Evolutionary conservation across 2,888 invertebrate species (phyloP).

Genomic region (Trilocha varians): DNA sequence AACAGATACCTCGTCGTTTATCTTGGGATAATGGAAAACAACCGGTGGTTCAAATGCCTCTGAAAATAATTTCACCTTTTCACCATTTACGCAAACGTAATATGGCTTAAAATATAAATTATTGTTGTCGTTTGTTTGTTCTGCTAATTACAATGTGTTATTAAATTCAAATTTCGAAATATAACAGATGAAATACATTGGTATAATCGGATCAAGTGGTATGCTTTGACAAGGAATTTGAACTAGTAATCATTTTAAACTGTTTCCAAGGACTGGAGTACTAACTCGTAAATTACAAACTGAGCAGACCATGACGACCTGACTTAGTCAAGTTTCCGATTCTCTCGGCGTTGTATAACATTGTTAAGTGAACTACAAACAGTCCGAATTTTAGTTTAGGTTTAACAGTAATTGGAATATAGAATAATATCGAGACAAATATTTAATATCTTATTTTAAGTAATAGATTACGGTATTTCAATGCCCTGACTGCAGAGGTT

Average conservation of each 20-base stretch:
- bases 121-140: slow-evolving; percentile 5
- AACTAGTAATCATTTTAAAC: slow-evolving; percentile 34
- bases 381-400: no score
- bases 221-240: no score
- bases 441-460: no score
- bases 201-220: no score
- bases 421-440: no score
- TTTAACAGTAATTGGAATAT: no score
- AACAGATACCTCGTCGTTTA: slow-evolving; percentile 46
- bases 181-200: not conserved
- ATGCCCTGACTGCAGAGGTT: no score
- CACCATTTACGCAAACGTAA: slow-evolving; percentile 18
- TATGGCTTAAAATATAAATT: slow-evolving; percentile 16
- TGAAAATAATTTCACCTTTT: slow-evolving; percentile 32
- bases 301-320: slow-evolving; percentile 31
- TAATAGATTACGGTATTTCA: no score
- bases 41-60: slow-evolving; percentile 25
- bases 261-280: slow-evolving; percentile 33
- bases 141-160: slow-evolving; percentile 1
- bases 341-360: no score
- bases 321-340: slow-evolving; percentile 24
- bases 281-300: slow-evolving; percentile 49
- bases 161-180: not conserved
- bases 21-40: slow-evolving; percentile 49
- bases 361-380: no score